Conservation (phyloP, 1,140 invertebrate species). For the Lasioglossum baleicum region DNA sequence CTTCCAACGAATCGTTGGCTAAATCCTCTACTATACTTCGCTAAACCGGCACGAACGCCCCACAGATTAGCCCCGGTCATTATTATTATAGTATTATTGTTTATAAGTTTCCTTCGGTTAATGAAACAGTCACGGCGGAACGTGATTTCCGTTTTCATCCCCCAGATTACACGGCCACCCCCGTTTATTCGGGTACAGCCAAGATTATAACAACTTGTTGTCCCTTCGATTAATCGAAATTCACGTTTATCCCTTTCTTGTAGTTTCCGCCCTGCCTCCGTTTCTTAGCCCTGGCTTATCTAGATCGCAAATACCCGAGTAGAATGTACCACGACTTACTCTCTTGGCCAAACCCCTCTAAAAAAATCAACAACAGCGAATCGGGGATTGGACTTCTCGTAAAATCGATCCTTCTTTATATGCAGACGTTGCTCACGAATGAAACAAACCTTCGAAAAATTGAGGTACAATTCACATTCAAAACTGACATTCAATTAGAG, state of each 20-base stretch:
- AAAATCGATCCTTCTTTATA: neutral
- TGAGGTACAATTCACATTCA: no score
- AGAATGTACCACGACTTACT: constrained; percentile 27
- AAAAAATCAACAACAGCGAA: constrained; percentile 9
- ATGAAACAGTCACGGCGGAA: constrained; percentile 34
- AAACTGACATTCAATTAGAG: no score
- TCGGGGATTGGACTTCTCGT: neutral
- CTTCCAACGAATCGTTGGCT: constrained; percentile 2
- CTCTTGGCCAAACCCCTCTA: neutral
- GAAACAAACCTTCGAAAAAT: no score
- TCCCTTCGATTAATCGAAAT: constrained; percentile 64
- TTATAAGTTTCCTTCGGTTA: constrained; percentile 38
- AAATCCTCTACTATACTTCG: neutral
- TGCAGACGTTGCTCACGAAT: no score
- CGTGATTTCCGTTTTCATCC: constrained; percentile 27
- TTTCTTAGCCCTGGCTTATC: constrained; percentile 35
- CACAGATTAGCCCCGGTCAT: constrained; percentile 4
- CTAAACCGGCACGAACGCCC: neutral
- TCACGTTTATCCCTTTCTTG: constrained; percentile 60
- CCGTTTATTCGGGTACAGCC: constrained; percentile 43
- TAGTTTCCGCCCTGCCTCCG: constrained; percentile 18
- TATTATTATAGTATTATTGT: constrained; percentile 36
- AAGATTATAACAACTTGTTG: constrained; percentile 62
- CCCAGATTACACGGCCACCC: constrained; percentile 26
- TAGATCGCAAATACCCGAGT: constrained; percentile 39